Base-by-base conservation (phyloP, 1,140 invertebrate genomes). In the Apis florea region DNA sequence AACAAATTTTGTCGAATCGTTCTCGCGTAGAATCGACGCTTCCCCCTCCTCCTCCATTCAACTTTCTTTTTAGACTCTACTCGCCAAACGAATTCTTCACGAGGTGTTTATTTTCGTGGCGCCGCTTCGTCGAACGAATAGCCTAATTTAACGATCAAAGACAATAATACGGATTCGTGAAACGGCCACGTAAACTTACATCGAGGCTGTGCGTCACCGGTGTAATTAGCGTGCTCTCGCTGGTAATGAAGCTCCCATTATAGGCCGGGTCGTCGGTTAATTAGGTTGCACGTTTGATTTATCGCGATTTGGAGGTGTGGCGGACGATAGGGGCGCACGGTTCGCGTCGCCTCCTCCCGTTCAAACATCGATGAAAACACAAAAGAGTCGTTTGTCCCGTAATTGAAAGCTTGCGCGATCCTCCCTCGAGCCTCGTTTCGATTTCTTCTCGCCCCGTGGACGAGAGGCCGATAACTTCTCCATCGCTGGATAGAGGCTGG, bases 271-370 rank as follows among this genome's bases (percentile, higher is more conserved):
- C 82, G 83, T 82, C 79, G 82, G 85, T 90, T 91, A 90, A 91
- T 91, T 90, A 90, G 89, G 85, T 87, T 87, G 84, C 85, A 24
- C 85, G 82, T 86, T 40, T 90, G 90, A 91, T 91, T 90, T 90
- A 91, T 91, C 84, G 54, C 85, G 79, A 85, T 89, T 54, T 79
- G 72, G 73, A 77, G 81, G 83, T 81, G 79, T 81, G 63, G 31
- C 72, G 79, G 66, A 68, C 54, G 71, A 75, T 75, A 67, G 71
- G 68, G 71, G 54, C 61, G 63, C 54, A 40, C 58, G 53, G 53
- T 49, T 31, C 64, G 61, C 51, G 51, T 26, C 54, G 21, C 61
- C 54, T 56, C 78, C 59, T 56, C 56, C 51, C 67, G 53, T 70
- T 59, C 19, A 66, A 67, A 51, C 24, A 67, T 67, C 15, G 19